Evolutionary conservation across 2,888 invertebrate species (phyloP), one percentile per base, ranked within the genome.

Genomic region (Chymomyza procnemis): DNA sequence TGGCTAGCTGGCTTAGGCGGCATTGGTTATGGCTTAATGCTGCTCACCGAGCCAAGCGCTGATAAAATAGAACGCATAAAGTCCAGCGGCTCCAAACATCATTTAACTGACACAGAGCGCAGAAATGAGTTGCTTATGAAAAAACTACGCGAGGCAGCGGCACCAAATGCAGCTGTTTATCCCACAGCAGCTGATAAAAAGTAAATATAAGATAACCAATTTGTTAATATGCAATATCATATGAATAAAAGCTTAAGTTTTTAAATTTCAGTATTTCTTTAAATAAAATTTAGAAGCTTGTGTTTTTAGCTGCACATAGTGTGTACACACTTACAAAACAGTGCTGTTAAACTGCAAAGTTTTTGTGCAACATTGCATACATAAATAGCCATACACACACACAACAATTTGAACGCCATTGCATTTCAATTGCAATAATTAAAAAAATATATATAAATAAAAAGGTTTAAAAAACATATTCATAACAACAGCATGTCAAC

Each of bases 1-100:
- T 94, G 94, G 93, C 91, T 94, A 88, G 88, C 92, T 84, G 92
- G 93, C 70, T 92, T 92, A 80, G 93, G 93, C 87, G 92, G 93
- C 77, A 73, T 94, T 70, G 94, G 94, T 78, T 95, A 93, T 89
- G 91, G 91, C 76, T 91, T 94, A 69, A 92, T 94, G 90, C 88
- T 92, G 87, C 84, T 93, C 85, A 92, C 93, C 84, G 78, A 91
- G 85, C 93, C 91, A 83, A 93, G 89, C 88, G 92, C 92, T 84
- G 90, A 87, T 4, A 90, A 90, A 77, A 69, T 90, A 3, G 73
- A 87, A 9, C 79, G 83, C 64, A 90, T 91, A 21, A 85, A 83
- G 73, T 73, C 79, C 8, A 78, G 83, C 12, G 67, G 74, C 3
- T 65, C 79, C 0, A 21, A 70, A 0, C 16, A 69, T 0, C 69